These are phyloP conservation scores for Actinia equina DNA, from an alignment of 64 coral and sea anemone species.

Conservation along the genomic window DNA sequence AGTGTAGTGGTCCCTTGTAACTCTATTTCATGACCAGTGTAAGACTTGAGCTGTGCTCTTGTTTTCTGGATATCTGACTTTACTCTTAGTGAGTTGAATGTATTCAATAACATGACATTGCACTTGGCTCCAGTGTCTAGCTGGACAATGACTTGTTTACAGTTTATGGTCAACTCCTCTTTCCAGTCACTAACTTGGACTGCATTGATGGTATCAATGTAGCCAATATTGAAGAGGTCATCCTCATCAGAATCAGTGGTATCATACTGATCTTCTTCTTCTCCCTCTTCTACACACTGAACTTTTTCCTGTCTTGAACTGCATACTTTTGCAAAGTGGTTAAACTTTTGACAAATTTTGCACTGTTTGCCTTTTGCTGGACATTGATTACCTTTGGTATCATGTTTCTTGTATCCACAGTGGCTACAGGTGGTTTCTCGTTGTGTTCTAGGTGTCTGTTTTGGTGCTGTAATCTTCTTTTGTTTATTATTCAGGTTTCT, in stretches of 20 bases:
- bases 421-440: not conserved
- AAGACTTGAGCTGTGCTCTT: constrained; percentile 13
- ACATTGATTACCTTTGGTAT: constrained; percentile 28
- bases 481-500: not conserved
- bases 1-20: not conserved
- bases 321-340: constrained; percentile 40
- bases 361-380: constrained; percentile 42
- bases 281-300: constrained; percentile 6
- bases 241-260: not conserved
- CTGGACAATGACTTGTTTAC: not conserved
- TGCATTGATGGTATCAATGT: not conserved
- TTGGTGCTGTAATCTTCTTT: not conserved
- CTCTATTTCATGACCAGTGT: not conserved
- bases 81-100: constrained; percentile 6
- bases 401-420: constrained; percentile 15
- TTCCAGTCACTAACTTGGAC: not conserved
- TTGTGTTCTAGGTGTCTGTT: not conserved
- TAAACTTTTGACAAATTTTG: constrained; percentile 25
- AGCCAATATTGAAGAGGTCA: constrained; percentile 6
- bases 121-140: constrained; percentile 28
- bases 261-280: not conserved
- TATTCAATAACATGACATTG: constrained; percentile 22
- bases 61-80: not conserved
- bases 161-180: constrained; percentile 19
- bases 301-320: not conserved